Evolutionary conservation across 2,797 vertebrate species (phyloP).

Genomic region (Peromyscus nudipes): DNA sequence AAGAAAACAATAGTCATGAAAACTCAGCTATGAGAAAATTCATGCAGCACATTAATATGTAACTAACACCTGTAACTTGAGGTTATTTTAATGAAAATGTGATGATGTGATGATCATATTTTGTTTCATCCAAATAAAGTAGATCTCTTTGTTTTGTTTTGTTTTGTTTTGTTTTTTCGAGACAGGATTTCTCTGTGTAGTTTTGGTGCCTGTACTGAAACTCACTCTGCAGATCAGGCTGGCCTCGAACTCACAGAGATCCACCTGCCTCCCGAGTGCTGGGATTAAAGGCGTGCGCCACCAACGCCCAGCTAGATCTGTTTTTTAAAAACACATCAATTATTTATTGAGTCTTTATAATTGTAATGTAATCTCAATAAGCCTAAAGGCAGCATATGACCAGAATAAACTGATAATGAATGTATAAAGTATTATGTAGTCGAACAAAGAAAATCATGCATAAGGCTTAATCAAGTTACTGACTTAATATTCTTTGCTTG

Average conservation of each 20-base stretch:
- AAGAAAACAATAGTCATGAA: neutral
- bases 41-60: neutral
- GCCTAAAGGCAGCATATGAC: neutral
- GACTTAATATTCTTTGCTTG: neutral
- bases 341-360: neutral
- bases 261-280: too few relatives aligned
- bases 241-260: too few relatives aligned
- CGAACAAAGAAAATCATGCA: neutral
- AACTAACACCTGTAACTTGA: neutral
- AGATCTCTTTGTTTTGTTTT: too few relatives aligned
- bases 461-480: neutral
- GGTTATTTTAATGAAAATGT: neutral
- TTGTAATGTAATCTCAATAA: slow-evolving; percentile 29
- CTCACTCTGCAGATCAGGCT: too few relatives aligned
- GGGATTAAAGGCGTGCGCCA: too few relatives aligned
- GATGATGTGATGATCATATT: neutral
- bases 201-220: too few relatives aligned
- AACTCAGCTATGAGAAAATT: neutral
- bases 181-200: too few relatives aligned
- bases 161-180: too few relatives aligned
- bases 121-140: neutral
- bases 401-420: slow-evolving; percentile 39
- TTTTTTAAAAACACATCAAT: neutral
- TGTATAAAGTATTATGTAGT: neutral
- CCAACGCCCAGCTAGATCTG: too few relatives aligned